These are phyloP conservation scores for Chloroclystis v-ata DNA, from an alignment of 2,888 invertebrate genomes.

Conservation along the genomic window DNA sequence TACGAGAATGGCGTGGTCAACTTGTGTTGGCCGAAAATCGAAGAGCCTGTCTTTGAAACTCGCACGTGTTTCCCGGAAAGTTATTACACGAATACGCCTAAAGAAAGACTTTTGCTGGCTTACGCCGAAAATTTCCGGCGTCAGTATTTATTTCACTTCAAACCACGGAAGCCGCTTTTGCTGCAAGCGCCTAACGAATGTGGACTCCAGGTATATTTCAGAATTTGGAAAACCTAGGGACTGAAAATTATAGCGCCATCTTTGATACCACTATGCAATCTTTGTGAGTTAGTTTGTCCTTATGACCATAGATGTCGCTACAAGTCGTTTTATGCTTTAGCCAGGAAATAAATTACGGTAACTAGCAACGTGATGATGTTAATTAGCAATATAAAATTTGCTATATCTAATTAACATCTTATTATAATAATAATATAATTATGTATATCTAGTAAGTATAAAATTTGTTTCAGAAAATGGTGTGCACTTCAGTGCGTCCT, in stretches of 20 bases:
- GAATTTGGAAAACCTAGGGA: too few species aligned
- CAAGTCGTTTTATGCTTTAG: background rate
- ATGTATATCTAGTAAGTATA: too few species aligned
- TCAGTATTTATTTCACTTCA: conserved; percentile 80
- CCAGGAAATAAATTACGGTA: background rate
- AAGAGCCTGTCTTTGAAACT: conserved; percentile 75
- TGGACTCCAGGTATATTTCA: conserved; percentile 80
- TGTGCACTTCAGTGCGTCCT: conserved; percentile 89
- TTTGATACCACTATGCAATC: background rate
- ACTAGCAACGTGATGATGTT: too few species aligned
- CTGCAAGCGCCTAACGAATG: conserved; percentile 87
- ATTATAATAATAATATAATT: too few species aligned
- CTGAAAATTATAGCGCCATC: too few species aligned
- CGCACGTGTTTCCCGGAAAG: conserved; percentile 80
- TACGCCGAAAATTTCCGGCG: conserved; percentile 88
- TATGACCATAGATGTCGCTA: conserved; percentile 29
- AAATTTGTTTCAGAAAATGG: conserved; percentile 85
- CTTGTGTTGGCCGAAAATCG: conserved; percentile 81
- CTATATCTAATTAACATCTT: too few species aligned
- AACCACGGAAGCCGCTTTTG: conserved; percentile 80
- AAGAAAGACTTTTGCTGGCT: conserved; percentile 84
- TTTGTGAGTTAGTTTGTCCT: background rate
- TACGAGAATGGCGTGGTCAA: conserved; percentile 80
- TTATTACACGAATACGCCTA: conserved; percentile 81
- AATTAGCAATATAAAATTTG: too few species aligned